Conservation (phyloP, 2,113 vertebrate species). For the Coracopsis vasa region DNA sequence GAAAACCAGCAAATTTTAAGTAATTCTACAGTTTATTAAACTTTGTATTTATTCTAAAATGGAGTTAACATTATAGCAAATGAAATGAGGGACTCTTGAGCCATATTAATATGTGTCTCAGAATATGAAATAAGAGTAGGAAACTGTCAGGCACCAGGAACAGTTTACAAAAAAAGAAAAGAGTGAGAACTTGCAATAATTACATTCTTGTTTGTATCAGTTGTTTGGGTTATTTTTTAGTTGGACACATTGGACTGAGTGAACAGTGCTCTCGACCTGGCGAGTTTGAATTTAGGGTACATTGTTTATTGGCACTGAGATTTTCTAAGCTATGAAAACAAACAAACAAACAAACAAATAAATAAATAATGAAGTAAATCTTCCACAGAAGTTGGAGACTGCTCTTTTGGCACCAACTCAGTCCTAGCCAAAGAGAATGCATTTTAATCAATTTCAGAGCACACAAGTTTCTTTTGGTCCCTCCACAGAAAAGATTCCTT, state of each 20-base stretch:
- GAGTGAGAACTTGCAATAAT: neutral
- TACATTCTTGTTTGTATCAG: neutral
- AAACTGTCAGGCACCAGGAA: neutral
- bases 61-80: neutral
- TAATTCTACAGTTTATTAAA: neutral
- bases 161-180: neutral
- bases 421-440: neutral
- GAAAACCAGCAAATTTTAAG: neutral
- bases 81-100: neutral
- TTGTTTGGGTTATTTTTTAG: neutral
- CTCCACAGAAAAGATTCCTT: neutral
- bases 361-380: neutral
- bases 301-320: neutral
- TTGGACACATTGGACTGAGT: neutral
- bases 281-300: neutral
- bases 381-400: neutral
- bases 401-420: neutral
- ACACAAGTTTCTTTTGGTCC: neutral
- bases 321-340: neutral
- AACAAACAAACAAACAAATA: neutral
- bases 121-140: neutral
- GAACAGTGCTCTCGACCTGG: neutral
- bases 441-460: constrained; percentile 5
- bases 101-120: neutral
- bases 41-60: neutral